Evolutionary conservation across 2,797 vertebrate genomes (phyloP).

Genomic region (Margarornis squamiger): DNA sequence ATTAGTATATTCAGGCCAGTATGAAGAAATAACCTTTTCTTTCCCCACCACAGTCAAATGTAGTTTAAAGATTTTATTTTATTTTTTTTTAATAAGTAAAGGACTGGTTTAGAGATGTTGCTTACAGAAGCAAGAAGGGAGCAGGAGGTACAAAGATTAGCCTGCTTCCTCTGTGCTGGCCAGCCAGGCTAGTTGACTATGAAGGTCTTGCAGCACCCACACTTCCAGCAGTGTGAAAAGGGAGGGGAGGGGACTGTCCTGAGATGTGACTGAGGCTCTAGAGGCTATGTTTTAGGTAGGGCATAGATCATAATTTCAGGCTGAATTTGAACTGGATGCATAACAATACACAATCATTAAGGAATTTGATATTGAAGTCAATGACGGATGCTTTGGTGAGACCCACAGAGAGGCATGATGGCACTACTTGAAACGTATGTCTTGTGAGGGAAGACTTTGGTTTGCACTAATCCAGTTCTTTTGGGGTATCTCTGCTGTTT

Average conservation of each 20-base stretch:
- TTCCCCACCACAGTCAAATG: neutral
- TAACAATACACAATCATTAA: neutral
- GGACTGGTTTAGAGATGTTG: neutral
- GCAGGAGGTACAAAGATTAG: neutral
- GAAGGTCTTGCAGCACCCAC: neutral
- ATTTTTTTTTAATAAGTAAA: neutral
- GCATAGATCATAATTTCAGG: neutral
- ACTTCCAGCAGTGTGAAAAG: neutral
- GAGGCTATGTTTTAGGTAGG: neutral
- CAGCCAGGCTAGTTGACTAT: neutral
- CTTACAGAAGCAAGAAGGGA: neutral
- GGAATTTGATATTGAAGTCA: neutral
- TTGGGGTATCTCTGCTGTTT: neutral
- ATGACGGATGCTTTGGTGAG: neutral
- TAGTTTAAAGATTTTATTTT: neutral
- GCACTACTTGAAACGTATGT: neutral
- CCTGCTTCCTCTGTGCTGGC: neutral
- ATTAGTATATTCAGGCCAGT: conserved; percentile 22
- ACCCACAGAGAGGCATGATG: neutral
- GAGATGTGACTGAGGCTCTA: neutral
- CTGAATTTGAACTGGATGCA: neutral
- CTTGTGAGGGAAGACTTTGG: neutral
- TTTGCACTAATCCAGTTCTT: neutral
- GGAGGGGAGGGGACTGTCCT: neutral
- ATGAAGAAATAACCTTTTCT: neutral